Evolutionary conservation across 2,888 invertebrate genomes (phyloP).

Genomic region (Tinea semifulvella): DNA sequence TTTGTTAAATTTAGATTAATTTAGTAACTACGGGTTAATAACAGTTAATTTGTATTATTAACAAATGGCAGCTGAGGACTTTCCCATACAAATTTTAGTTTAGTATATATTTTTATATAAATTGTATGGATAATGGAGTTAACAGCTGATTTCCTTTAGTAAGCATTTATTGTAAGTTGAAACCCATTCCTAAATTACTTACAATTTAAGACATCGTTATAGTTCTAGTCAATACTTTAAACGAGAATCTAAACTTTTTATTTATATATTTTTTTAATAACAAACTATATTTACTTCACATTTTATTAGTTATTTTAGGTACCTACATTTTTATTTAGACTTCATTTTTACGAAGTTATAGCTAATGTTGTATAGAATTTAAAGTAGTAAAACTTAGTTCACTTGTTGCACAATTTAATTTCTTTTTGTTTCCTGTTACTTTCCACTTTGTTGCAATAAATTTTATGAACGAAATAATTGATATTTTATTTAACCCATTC

Average conservation of each 20-base stretch:
- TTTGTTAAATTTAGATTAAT: no score
- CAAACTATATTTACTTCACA: not conserved
- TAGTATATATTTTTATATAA: no score
- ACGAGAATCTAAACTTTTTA: not conserved
- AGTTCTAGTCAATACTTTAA: conserved; percentile 1
- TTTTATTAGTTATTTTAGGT: not conserved
- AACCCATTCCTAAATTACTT: no score
- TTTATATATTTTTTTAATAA: not conserved
- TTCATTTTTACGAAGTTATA: not conserved
- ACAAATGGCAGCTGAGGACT: no score
- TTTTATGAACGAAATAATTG: conserved; percentile 24
- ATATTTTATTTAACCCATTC: no score
- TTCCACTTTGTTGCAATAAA: conserved; percentile 44
- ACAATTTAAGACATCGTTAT: not conserved
- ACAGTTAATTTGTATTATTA: no score
- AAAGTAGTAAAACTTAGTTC: not conserved
- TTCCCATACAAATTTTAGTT: no score
- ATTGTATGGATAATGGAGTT: no score
- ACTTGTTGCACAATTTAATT: not conserved
- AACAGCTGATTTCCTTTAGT: no score
- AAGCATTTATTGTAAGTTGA: no score
- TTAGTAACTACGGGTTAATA: no score
- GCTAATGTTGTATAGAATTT: conserved; percentile 4
- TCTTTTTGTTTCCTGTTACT: conserved; percentile 1
- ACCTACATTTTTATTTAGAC: not conserved